A percentile compares a stretch with the other conserved stretches of the same genome.
Conservation (phyloP, 2,888 invertebrate species). For the Nephrotoma guestfalica region DNA sequence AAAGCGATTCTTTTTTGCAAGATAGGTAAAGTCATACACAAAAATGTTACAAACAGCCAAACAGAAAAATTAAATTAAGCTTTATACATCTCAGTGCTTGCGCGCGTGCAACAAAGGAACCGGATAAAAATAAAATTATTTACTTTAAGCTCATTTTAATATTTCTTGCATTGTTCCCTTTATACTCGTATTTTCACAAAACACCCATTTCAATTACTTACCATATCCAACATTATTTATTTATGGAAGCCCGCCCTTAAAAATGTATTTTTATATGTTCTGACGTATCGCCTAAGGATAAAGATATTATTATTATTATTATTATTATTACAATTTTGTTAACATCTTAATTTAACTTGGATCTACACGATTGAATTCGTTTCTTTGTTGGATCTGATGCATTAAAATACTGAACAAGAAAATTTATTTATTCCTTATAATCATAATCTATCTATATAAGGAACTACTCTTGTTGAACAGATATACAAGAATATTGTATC, state of each 20-base stretch:
- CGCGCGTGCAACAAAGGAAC: neutral
- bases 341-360: neutral
- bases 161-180: neutral
- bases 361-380: neutral
- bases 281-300: neutral
- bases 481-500: neutral
- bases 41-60: neutral
- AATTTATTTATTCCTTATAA: neutral
- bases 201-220: neutral
- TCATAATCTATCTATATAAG: neutral
- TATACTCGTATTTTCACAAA: neutral
- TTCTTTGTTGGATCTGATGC: neutral
- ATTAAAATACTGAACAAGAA: neutral
- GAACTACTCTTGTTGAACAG: neutral
- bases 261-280: neutral
- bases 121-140: neutral
- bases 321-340: neutral
- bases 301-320: neutral
- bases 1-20: no score
- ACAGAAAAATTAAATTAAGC: neutral
- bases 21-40: neutral
- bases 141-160: neutral
- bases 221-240: neutral
- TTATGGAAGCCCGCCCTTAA: neutral
- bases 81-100: neutral